Base-by-base conservation (phyloP, 2,888 invertebrate genomes). In the Cryptocheilus praepositus region DNA sequence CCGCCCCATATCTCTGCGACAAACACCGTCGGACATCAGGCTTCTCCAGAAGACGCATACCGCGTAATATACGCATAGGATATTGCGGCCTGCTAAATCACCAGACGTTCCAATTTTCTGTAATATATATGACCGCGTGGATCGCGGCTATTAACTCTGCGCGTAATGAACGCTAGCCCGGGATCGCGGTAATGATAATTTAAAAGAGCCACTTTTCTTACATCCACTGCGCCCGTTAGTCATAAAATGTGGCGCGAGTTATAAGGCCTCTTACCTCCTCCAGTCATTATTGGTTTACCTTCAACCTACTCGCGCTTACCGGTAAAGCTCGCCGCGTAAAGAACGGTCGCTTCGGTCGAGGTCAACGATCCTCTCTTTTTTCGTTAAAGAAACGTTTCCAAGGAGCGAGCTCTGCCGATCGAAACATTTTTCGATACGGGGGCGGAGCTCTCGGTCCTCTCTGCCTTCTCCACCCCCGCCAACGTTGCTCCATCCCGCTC, bases 211-310 rank as follows among this genome's bases (percentile, higher is more conserved):
- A 63, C 64, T 63, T 68, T 68, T 49, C 66, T 61, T 19, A 15
- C 18, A 43, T 52, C 21, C 58, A 18, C 16, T 49, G 16, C 5
- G 49, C 49, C 49, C 49, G 49, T 18, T 53, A 28, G 56, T 68
- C 67, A 60, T 73, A 70, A 76, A 64, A 46, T 54, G 63, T 52
- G 64, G 16, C 36, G 44, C 52, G 65, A 70, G 61, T 74, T 64
- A 68, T 59, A 74, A 60, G 62, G 61, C 52, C 61, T 51, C 52
- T 18, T 53, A 58, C 44, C 45, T 36, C 56, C 43, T 59, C 21
- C 18, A 15, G 54, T 62, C 61, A 65, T 79, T 76, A 76, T 74
- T 71, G 70, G 67, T 77, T 76, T 65, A 77, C 68, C 55, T 74
- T 65, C 70, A 66, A 77, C 64, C 69, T 61, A 67, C 66, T 72